Percentiles rank a stretch among this genome's conserved stretches.
Evolutionary conservation across 1,140 invertebrate species (phyloP).

Genomic region (Pygmarrhopalites habei): DNA sequence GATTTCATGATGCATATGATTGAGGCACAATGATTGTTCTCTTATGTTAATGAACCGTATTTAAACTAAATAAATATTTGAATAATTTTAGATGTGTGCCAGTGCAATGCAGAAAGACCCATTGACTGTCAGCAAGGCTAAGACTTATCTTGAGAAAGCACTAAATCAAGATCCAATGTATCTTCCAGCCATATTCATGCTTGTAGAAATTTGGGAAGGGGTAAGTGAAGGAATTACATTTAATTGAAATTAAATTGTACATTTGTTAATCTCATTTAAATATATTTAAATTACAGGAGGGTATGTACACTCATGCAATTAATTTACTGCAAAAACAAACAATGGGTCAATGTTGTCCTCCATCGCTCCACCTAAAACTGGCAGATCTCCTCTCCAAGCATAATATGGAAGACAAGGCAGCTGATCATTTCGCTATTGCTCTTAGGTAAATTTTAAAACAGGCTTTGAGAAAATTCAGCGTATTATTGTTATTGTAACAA

Average conservation of each 20-base stretch:
- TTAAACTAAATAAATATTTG: constrained; percentile 28
- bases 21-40: constrained; percentile 19
- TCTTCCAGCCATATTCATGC: constrained; percentile 59
- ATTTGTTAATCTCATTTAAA: no score
- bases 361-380: constrained; percentile 59
- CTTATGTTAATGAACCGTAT: constrained; percentile 24
- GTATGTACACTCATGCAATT: constrained; percentile 53
- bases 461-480: neutral
- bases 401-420: constrained; percentile 60
- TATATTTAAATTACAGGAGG: constrained; percentile 47
- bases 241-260: no score
- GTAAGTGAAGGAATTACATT: constrained; percentile 42
- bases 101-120: constrained; percentile 63
- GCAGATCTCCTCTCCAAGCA: constrained; percentile 54
- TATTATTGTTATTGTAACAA: constrained; percentile 2
- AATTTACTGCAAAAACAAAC: constrained; percentile 56
- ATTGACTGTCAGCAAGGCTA: constrained; percentile 55
- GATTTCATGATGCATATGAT: constrained; percentile 21
- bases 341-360: constrained; percentile 53
- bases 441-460: constrained; percentile 56
- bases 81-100: constrained; percentile 57
- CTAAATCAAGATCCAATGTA: constrained; percentile 57
- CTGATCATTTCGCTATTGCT: constrained; percentile 63
- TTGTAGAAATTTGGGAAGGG: constrained; percentile 55
- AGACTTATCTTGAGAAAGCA: constrained; percentile 61